Conservation (phyloP, 2,797 vertebrate species). For the Adrianichthys oophorus region DNA sequence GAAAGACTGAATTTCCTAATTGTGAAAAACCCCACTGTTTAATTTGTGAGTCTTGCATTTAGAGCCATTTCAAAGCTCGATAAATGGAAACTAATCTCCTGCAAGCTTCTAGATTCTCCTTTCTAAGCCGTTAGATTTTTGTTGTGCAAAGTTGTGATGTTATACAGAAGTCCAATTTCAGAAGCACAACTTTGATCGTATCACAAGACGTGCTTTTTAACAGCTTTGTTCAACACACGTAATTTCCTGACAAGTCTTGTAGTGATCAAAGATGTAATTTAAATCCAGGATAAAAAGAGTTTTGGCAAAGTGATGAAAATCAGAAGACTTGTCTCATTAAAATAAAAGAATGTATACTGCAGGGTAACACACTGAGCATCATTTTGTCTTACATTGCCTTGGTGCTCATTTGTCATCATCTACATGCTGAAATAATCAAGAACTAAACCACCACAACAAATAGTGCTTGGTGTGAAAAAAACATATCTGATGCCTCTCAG, state of each 20-base stretch:
- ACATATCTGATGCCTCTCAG: constrained; percentile 74
- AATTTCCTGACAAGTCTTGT: constrained; percentile 27
- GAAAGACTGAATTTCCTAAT: constrained; percentile 71
- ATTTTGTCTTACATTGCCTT: constrained; percentile 26
- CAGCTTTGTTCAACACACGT: constrained; percentile 41
- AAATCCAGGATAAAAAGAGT: constrained; percentile 16
- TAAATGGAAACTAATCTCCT: constrained; percentile 48
- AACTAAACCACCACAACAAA: constrained; percentile 70
- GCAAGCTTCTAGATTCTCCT: constrained; percentile 29
- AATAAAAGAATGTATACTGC: constrained; percentile 36
- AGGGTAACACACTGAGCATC: constrained; percentile 11
- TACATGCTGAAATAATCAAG: constrained; percentile 73
- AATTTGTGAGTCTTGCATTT: constrained; percentile 46
- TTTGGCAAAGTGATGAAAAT: constrained; percentile 25
- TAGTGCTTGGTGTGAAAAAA: constrained; percentile 67
- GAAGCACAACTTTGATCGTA: constrained; percentile 35
- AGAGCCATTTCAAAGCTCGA: constrained; percentile 54
- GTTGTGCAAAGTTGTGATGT: constrained; percentile 32
- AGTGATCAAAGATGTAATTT: constrained; percentile 34
- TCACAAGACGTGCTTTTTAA: constrained; percentile 50
- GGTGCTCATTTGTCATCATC: constrained; percentile 62
- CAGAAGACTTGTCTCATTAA: constrained; percentile 18
- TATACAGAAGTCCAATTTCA: constrained; percentile 12
- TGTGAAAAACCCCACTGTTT: constrained; percentile 64
- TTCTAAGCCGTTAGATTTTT: constrained; percentile 33